phyloP scores from a whole-genome alignment of 2,797 vertebrate species.

The Gymnothorax reevesii region DNA sequence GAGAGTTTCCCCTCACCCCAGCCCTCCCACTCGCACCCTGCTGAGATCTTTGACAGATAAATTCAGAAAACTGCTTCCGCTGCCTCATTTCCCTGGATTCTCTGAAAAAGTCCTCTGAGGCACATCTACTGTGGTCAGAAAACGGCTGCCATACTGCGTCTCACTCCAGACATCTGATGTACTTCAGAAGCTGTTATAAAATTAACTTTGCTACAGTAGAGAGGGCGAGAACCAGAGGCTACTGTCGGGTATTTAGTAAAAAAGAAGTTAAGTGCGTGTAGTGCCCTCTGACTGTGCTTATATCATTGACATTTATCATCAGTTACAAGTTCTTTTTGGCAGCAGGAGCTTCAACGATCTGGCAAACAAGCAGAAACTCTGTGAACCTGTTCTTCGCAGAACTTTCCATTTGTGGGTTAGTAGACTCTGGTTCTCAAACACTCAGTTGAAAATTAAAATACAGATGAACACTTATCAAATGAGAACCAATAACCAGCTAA shows the following conservation, averaged over 20 bases:
- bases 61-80: neutral
- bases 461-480: neutral
- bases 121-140: neutral
- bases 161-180: neutral
- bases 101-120: neutral
- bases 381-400: too few species aligned
- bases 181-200: neutral
- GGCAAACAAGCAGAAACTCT: too few species aligned
- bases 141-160: neutral
- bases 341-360: too few species aligned
- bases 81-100: neutral
- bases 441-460: neutral
- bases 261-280: too few species aligned
- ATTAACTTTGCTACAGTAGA: neutral
- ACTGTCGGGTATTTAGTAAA: too few species aligned
- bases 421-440: too few species aligned
- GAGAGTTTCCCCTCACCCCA: neutral
- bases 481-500: neutral
- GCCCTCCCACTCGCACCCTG: constrained; percentile 12
- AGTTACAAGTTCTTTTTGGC: too few species aligned
- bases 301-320: too few species aligned
- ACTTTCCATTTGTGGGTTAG: too few species aligned
- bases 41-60: neutral
- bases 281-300: too few species aligned
- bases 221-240: too few species aligned